Percentiles rank a stretch among this genome's conserved stretches.
Conservation (phyloP, 2,888 invertebrate genomes). For the Catotricha subobsoleta region DNA sequence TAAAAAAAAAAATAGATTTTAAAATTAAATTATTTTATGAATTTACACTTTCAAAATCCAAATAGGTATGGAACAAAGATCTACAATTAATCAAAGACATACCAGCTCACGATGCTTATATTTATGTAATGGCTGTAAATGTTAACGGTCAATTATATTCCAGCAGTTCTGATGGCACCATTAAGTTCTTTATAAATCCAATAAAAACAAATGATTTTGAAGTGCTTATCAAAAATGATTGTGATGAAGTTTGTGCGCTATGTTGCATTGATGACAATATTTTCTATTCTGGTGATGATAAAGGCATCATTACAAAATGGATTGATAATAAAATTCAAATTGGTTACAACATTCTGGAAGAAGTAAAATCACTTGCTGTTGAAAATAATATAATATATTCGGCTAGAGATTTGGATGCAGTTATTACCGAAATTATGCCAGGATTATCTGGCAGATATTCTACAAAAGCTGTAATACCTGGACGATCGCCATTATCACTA, state of each 20-base stretch:
- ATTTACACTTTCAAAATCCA: neutral
- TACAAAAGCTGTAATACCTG: slow-evolving; percentile 24
- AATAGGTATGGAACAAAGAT: slow-evolving; percentile 25
- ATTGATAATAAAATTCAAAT: slow-evolving; percentile 25
- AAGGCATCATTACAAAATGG: slow-evolving; percentile 28
- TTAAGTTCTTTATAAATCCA: slow-evolving; percentile 23
- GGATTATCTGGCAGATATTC: slow-evolving; percentile 26
- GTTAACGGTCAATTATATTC: slow-evolving; percentile 26
- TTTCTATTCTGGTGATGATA: slow-evolving; percentile 27
- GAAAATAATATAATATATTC: slow-evolving; percentile 23
- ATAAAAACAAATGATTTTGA: slow-evolving; percentile 16
- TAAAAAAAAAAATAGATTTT: neutral
- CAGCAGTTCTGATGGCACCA: slow-evolving; percentile 27
- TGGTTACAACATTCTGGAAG: slow-evolving; percentile 27
- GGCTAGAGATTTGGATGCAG: slow-evolving; percentile 25
- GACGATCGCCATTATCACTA: slow-evolving; percentile 24
- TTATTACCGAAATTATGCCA: slow-evolving; percentile 20
- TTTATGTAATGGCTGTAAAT: slow-evolving; percentile 24
- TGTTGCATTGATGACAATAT: slow-evolving; percentile 18
- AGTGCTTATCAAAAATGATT: slow-evolving; percentile 21
- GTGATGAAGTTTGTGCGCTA: slow-evolving; percentile 25
- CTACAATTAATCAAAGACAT: slow-evolving; percentile 22
- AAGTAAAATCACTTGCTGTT: slow-evolving; percentile 25
- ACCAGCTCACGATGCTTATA: slow-evolving; percentile 21
- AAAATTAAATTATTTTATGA: neutral